Evolutionary conservation across 1,140 invertebrate species (phyloP), one percentile per base, ranked within the genome.

Genomic region (Parapsyche elsis): DNA sequence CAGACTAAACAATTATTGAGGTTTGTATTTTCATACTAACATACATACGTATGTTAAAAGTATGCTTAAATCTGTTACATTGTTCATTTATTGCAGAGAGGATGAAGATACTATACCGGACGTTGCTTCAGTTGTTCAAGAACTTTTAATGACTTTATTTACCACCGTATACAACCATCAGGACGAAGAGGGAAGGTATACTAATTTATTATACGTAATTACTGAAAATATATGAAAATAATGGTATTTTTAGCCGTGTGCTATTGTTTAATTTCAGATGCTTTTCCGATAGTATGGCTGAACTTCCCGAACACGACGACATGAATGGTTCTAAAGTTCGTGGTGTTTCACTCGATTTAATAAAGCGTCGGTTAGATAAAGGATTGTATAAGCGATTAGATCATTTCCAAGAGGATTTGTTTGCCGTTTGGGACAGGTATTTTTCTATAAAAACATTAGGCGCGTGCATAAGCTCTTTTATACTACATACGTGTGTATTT

Each of bases 401-500:
- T 87, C 91, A 93, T 67, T 99, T 99, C 87, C 98, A 99, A 90
- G 96, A 98, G 85, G 98, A 99, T 86, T 93, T 99, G 84, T 99
- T 99, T 86, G 92, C 94, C 9, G 96, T 98, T 83, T 93, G 99
- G 86, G 96, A 98, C 85, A 90, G 88, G 88, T 89, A 81, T 82
- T 16, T 23, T 23, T 26, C 2, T 61, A 21, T 21, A 10, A 59
- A 59, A 38, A 5, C 38, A 67, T 19, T 67, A 12, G 4, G 21
- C 61, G 21, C n/a, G 70, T 26, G 38, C 21, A 67, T 67, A 67
- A 16, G 5, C 16, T 14, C 7, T 61, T 14, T 61, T 14, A 7
- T 61, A 78, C 14, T 49, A 38, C 30, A 46, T 77, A 44, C 9
- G 10, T 38, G 38, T 77, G 61, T 5, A 44, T 49, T 75, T 16